phyloP scores from a whole-genome alignment of 2,888 invertebrate genomes.

The Amiota mariae region DNA sequence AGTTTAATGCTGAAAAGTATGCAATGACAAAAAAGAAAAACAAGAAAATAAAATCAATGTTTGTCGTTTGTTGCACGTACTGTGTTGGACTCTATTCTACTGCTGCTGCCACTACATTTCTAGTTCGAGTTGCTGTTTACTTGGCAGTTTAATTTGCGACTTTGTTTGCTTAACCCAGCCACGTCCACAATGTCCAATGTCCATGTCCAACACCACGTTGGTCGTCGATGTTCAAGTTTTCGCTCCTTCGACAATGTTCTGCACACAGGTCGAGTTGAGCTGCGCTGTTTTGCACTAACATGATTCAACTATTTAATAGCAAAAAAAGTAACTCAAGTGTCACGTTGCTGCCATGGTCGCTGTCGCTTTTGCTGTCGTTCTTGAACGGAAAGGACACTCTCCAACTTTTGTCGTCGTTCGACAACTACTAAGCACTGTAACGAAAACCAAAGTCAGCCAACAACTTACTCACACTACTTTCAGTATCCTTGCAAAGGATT shows the following conservation, averaged over 20 bases:
- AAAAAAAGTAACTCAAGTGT: slow-evolving; percentile 3
- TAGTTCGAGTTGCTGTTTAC: neutral
- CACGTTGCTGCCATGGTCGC: neutral
- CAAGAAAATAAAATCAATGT: slow-evolving; percentile 46
- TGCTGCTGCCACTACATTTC: neutral
- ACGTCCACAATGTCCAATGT: neutral
- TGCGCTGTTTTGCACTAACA: neutral
- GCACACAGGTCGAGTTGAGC: neutral
- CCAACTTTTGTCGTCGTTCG: neutral
- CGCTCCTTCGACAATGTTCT: neutral
- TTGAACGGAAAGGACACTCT: neutral
- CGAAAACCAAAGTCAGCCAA: slow-evolving; percentile 3
- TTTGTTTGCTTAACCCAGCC: slow-evolving; percentile 1
- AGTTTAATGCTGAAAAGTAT: slow-evolving; percentile 33
- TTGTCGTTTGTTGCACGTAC: slow-evolving; percentile 22
- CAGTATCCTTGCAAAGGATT: neutral
- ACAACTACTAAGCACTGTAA: neutral
- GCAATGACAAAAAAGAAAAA: neutral
- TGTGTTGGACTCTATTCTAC: neutral
- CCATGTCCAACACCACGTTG: neutral
- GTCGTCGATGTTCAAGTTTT: neutral
- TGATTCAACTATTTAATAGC: slow-evolving; percentile 13
- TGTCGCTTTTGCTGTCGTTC: neutral
- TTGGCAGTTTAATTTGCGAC: neutral
- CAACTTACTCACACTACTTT: neutral